Evolutionary conservation across 2,888 invertebrate species (phyloP), one percentile per base, ranked within the genome.

Genomic region (Alloscopus bannaensis): DNA sequence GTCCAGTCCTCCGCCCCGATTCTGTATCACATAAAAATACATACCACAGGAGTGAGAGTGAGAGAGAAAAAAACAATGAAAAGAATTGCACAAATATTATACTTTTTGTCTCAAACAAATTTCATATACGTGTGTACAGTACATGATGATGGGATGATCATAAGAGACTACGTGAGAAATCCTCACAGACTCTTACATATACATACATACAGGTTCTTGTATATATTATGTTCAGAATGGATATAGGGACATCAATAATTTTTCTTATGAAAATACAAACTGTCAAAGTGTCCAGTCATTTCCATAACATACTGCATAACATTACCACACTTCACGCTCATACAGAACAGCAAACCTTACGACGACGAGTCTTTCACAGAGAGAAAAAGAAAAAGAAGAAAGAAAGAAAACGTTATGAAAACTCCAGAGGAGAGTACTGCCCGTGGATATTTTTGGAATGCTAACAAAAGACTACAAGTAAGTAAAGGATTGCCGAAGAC

Each of bases 1-100:
- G 87, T 97, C 97, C 82, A 96, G 89, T 13, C 95, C 96, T 81
- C 93, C 92, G n/a, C 97, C 97, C 71, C 97, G 93, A 88, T 95
- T 95, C 95, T 95, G 88, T 52, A 89, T 87, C 84, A 84, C 87
- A n/a, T n/a, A n/a, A n/a, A n/a, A n/a, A n/a, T n/a, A n/a, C 87
- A 84, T 81, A 81, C 85, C n/a, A 31, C 29, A 55, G 55, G 40
- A 40, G 16, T 40, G 40, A 40, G n/a, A n/a, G n/a, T n/a, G n/a
- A n/a, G n/a, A n/a, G 36, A 28, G 8, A 55, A 4, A 57, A 29
- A 59, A 36, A 59, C 18, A 36, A 59, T 29, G 36, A 59, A 29
- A 59, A 59, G 18, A 29, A 31, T 59, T 18, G 36, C 20, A 59
- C 36, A 29, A 59, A 36, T 29, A 4, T 26, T 24, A 59, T 59